Conservation (phyloP, 2,888 invertebrate genomes). For the Agrenia bidenticulata region DNA sequence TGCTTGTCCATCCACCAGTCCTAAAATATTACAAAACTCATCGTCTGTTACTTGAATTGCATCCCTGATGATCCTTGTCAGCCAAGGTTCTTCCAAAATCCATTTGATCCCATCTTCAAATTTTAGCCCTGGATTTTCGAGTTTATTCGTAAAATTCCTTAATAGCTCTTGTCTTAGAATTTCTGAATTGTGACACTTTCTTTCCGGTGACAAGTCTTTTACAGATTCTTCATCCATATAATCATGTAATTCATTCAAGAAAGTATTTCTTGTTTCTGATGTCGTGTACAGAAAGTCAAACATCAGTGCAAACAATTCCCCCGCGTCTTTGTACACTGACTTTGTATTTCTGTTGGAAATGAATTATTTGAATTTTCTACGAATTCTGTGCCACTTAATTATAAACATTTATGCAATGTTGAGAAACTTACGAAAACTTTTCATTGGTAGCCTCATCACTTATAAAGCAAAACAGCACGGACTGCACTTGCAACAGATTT, state of each 20-base stretch:
- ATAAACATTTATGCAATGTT: background rate
- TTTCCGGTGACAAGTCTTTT: background rate
- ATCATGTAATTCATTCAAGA: conserved; percentile 27
- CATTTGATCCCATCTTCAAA: conserved; percentile 27
- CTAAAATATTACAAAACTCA: background rate
- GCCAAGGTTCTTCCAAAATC: conserved; percentile 22
- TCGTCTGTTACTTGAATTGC: background rate
- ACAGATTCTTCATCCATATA: background rate
- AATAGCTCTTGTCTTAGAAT: conserved; percentile 21
- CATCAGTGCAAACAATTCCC: conserved; percentile 21
- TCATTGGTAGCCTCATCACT: conserved; percentile 8
- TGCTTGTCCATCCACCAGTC: background rate
- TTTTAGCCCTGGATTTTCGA: background rate
- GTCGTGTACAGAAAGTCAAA: conserved; percentile 25
- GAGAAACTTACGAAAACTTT: conserved; percentile 10
- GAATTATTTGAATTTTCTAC: too few species aligned
- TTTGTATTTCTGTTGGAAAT: background rate
- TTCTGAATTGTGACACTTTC: background rate
- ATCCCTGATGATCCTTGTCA: conserved; percentile 13
- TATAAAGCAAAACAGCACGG: conserved; percentile 23
- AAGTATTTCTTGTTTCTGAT: conserved; percentile 14
- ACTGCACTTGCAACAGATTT: conserved; percentile 18
- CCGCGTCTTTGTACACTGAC: conserved; percentile 21
- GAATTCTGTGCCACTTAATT: background rate
- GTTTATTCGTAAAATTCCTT: conserved; percentile 13